Base-by-base conservation (phyloP, 2,888 invertebrate species). In the Spatulosminthurus flaviceps region DNA sequence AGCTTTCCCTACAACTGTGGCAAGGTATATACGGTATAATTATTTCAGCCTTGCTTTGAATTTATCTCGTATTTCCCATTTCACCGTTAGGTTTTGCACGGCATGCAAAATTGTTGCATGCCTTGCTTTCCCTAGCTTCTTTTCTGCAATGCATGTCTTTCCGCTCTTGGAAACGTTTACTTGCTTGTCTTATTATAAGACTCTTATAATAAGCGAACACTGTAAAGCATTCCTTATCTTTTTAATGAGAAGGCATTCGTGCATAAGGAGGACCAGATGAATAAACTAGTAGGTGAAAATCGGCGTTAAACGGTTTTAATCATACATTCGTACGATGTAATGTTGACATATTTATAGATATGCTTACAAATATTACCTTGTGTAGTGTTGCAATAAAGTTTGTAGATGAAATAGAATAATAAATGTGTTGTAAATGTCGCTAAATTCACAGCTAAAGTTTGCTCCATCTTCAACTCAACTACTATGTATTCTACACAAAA, bases 61-160 rank as follows among this genome's bases (percentile, higher is more conserved):
- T 24, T 21, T 64, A 24, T 24, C 64, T 64, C 64, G 64, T 64
- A 22, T 64, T 64, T 64, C 64, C 64, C n/a, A 64, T 60, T 60
- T 60, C 21, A 21, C 26, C 64, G n/a, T 64, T 19, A 19, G n/a
- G 5, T 60, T 60, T 60, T 21, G 34, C 34, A 9, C 4, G 34
- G 34, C 34, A 34, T 34, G 34, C 5, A n/a, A n/a, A 34, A 34
- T 34, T 34, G 34, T 34, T 34, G 34, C 34, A 34, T 34, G 34
- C 51, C 7, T 51, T 51, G 16, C 51, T 4, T n/a, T 19, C 9
- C 51, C n/a, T n/a, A n/a, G n/a, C n/a, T n/a, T n/a, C n/a, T n/a
- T n/a, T n/a, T 51, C n/a, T 51, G 51, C 51, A 51, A n/a, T 51
- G 51, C n/a, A 51, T n/a, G 34, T 51, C 19, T 51, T 11, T n/a